Percentiles rank a stretch among this genome's conserved stretches.
These are phyloP conservation scores for Sebastes nivosus DNA, from an alignment of 2,797 vertebrate species.

Conservation along the genomic window DNA sequence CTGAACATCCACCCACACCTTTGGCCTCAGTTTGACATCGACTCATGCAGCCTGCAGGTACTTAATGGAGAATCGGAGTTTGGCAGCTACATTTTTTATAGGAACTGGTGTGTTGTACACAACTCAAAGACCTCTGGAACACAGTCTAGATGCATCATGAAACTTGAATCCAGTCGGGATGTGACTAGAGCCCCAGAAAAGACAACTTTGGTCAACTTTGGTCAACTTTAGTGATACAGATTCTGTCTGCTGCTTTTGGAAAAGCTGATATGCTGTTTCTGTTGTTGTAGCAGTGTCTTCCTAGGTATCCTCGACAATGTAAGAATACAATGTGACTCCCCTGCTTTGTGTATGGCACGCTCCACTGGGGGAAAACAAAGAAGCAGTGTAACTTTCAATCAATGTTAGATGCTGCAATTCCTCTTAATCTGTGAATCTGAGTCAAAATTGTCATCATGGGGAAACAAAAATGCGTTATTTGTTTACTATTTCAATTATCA, in stretches of 20 bases:
- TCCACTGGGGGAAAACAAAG: background rate
- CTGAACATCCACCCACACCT: background rate
- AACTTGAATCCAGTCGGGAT: background rate
- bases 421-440: background rate
- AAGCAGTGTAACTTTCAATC: background rate
- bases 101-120: background rate
- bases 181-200: background rate
- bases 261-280: background rate
- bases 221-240: background rate
- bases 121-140: background rate
- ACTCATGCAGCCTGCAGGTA: background rate
- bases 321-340: background rate
- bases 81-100: background rate
- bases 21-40: conserved; percentile 4
- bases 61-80: background rate
- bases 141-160: background rate
- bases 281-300: background rate
- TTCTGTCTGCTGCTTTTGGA: background rate
- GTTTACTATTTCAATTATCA: background rate
- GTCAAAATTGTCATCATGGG: background rate
- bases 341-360: background rate
- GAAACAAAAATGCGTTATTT: background rate
- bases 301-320: background rate
- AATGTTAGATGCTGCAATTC: background rate
- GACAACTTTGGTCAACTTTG: background rate